phyloP scores from a whole-genome alignment of 2,888 invertebrate genomes.

The Cenopis cana region DNA sequence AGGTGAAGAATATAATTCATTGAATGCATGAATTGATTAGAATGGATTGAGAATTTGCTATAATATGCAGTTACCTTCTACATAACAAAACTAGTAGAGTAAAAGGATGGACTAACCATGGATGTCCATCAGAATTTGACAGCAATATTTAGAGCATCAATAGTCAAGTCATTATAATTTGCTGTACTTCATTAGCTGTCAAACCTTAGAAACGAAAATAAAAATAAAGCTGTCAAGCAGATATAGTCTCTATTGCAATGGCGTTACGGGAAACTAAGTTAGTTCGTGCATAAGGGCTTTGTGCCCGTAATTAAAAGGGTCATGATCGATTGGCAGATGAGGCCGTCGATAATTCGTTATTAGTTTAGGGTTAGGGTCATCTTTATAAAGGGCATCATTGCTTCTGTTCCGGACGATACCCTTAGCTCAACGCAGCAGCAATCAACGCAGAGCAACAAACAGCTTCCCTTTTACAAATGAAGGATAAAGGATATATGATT shows the following conservation, averaged over 20 bases:
- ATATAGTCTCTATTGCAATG: not conserved
- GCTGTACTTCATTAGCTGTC: conserved; percentile 19
- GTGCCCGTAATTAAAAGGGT: conserved; percentile 16
- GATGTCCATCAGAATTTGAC: conserved; percentile 17
- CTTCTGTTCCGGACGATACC: too few relatives aligned
- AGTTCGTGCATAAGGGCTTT: conserved; percentile 21
- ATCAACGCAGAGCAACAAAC: too few relatives aligned
- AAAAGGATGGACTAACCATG: not conserved
- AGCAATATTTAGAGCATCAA: conserved; percentile 8
- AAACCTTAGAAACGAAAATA: not conserved
- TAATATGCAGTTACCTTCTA: too few relatives aligned
- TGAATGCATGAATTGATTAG: too few relatives aligned
- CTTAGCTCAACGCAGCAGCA: too few relatives aligned
- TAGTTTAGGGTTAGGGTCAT: conserved; percentile 34
- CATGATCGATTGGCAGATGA: conserved; percentile 34
- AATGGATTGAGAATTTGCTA: too few relatives aligned
- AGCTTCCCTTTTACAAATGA: conserved; percentile 14
- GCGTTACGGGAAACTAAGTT: not conserved
- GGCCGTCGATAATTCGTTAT: conserved; percentile 10
- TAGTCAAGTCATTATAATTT: conserved; percentile 14
- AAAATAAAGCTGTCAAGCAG: not conserved
- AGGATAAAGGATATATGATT: too few relatives aligned
- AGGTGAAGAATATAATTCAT: too few relatives aligned
- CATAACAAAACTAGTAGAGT: too few relatives aligned
- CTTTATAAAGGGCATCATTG: conserved; percentile 6